These are phyloP conservation scores for Drosophila nigricruria DNA, from an alignment of 2,888 invertebrate species.

Conservation along the genomic window DNA sequence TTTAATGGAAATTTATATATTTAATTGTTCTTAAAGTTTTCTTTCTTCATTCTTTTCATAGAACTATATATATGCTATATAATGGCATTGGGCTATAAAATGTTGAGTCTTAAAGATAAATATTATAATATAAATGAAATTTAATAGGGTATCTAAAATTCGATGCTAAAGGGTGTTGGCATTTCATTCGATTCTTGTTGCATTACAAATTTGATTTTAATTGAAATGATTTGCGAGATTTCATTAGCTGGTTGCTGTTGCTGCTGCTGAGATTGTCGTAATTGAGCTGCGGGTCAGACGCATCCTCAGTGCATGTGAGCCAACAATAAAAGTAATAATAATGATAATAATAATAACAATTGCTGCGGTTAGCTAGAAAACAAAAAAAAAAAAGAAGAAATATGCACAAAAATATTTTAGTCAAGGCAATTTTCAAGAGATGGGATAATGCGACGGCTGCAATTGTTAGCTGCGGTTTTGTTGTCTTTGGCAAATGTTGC, in stretches of 20 bases:
- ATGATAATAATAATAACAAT: constrained; percentile 57
- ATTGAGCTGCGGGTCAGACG: constrained; percentile 57
- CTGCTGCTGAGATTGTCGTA: constrained; percentile 44
- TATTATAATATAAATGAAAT: background rate
- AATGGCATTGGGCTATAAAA: no score
- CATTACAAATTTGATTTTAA: constrained; percentile 70
- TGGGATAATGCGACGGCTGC: constrained; percentile 27
- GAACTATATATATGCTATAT: no score
- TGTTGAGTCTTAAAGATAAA: no score
- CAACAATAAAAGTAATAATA: constrained; percentile 42
- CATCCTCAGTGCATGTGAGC: constrained; percentile 43
- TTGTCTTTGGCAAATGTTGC: constrained; percentile 63
- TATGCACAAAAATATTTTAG: constrained; percentile 47
- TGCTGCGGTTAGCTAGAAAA: constrained; percentile 43
- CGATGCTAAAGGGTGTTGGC: background rate
- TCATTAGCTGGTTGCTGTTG: constrained; percentile 46
- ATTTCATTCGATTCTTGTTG: constrained; percentile 27
- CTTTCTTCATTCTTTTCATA: no score
- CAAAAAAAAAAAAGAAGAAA: constrained; percentile 3
- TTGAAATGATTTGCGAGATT: constrained; percentile 66
- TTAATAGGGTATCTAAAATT: constrained; percentile 8
- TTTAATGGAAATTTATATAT: no score
- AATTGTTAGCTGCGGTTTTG: constrained; percentile 59
- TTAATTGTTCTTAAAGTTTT: no score
- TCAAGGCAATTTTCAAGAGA: constrained; percentile 26